Evolutionary conservation across 1,140 invertebrate genomes (phyloP).

Genomic region (Atopsyche davidsoni): DNA sequence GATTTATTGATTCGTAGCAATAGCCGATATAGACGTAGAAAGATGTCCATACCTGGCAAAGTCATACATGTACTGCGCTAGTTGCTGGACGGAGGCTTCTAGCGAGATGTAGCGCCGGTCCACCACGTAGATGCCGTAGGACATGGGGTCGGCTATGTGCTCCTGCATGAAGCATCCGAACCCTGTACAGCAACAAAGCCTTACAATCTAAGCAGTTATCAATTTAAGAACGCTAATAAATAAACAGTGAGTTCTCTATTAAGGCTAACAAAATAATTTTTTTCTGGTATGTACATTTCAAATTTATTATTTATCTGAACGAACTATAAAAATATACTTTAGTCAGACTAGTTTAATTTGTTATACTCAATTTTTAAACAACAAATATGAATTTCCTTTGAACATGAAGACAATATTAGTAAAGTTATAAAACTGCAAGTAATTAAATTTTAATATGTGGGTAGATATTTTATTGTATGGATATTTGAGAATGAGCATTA

Average conservation of each 20-base stretch:
- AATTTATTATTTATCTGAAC: background rate
- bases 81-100: slow-evolving; percentile 88
- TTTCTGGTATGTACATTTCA: background rate
- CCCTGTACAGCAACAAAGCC: slow-evolving; percentile 58
- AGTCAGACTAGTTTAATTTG: background rate
- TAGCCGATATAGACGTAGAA: too few species aligned
- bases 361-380: too few species aligned
- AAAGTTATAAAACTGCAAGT: too few species aligned
- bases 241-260: slow-evolving; percentile 9
- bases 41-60: too few species aligned
- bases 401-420: too few species aligned
- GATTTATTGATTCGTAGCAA: too few species aligned
- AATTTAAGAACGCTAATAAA: background rate
- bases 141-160: slow-evolving; percentile 95
- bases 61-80: slow-evolving; percentile 92
- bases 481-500: background rate
- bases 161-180: slow-evolving; percentile 99
- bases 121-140: slow-evolving; percentile 98
- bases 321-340: background rate
- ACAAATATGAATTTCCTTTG: too few species aligned
- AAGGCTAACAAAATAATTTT: background rate
- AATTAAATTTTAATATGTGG: too few species aligned
- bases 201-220: background rate
- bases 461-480: too few species aligned
- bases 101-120: slow-evolving; percentile 84